Evolutionary conservation across 2,797 vertebrate genomes (phyloP), one percentile per base, ranked within the genome.

Genomic region (Hoplostethus atlanticus): DNA sequence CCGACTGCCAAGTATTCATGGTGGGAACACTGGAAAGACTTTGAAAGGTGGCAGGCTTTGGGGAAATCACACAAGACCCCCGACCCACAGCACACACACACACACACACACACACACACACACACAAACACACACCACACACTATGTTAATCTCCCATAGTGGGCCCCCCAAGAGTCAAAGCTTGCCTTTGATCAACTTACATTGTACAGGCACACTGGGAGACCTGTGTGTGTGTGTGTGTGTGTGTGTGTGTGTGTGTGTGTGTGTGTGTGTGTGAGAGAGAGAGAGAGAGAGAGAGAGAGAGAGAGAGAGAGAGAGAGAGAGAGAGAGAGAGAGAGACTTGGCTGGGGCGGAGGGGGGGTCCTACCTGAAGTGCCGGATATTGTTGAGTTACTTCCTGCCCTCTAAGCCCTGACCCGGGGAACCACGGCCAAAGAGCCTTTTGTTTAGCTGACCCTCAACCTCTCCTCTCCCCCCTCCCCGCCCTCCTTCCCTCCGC

Each of bases 341-440:
- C 65, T 66, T 54, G 68, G 51, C 56, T 66, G 76, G 79, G 79
- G 25, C 71, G 62, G 21, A 54, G 5, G 73, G 67, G 83, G 82
- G 81, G 84, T 82, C 77, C 78, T 57, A 85, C 85, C 87, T 90
- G 79, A 88, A 94, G 92, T 89, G 87, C 81, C 60, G 83, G 88
- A 92, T 90, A 93, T 94, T 94, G 93, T 93, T 91, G 80, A 73
- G 48, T 73, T 87, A 89, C 90, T 94, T 95, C 93, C 93, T 95
- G 93, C 89, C 92, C 89, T 89, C 84, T 84, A 87, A 91, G 87
- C 88, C 76, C 72, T 92, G 91, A 92, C 89, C 87, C 47, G n/a
- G 70, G 76, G 84, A 89, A 84, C 66, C 80, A 71, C 50, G 74
- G 86, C 77, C 82, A 89, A 88, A 88, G 83, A 83, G 66, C 75